Percentiles rank a stretch among this genome's conserved stretches.
Conservation (phyloP, 2,797 vertebrate species). For the Cyprinodon diabolis region DNA sequence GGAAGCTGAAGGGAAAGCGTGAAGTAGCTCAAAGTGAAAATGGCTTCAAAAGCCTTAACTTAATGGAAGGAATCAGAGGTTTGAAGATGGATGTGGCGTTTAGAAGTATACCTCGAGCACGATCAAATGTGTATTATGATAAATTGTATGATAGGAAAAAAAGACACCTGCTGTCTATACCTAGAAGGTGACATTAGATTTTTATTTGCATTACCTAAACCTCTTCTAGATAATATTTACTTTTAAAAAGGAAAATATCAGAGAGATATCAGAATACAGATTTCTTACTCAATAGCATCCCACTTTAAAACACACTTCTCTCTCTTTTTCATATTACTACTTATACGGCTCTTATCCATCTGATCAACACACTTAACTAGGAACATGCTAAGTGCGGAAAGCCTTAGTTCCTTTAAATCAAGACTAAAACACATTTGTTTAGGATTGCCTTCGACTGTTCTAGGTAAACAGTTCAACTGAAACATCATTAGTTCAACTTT, state of each 20-base stretch:
- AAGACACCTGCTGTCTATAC: not conserved
- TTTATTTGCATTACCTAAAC: not conserved
- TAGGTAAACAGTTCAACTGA: too few species aligned
- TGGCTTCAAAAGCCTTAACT: slow-evolving; percentile 9
- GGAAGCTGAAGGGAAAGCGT: slow-evolving; percentile 19
- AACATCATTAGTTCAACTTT: too few species aligned
- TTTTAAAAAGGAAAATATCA: not conserved
- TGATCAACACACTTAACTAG: not conserved
- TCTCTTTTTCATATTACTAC: too few species aligned
- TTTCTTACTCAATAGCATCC: too few species aligned
- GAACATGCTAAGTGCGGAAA: too few species aligned
- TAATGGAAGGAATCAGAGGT: slow-evolving; percentile 25
- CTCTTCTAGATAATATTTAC: not conserved
- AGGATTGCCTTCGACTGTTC: too few species aligned
- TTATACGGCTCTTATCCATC: not conserved
- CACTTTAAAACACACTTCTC: too few species aligned
- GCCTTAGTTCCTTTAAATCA: too few species aligned
- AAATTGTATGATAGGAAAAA: not conserved
- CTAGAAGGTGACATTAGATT: not conserved
- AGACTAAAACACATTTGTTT: too few species aligned
- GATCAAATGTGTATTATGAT: not conserved
- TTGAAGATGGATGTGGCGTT: slow-evolving; percentile 18
- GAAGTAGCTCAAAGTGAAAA: slow-evolving; percentile 22
- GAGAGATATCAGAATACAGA: not conserved
- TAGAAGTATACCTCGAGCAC: slow-evolving; percentile 2